Percentiles rank a stretch among this genome's conserved stretches.
Evolutionary conservation across 1,140 invertebrate species (phyloP).

Genomic region (Delia radicum): DNA sequence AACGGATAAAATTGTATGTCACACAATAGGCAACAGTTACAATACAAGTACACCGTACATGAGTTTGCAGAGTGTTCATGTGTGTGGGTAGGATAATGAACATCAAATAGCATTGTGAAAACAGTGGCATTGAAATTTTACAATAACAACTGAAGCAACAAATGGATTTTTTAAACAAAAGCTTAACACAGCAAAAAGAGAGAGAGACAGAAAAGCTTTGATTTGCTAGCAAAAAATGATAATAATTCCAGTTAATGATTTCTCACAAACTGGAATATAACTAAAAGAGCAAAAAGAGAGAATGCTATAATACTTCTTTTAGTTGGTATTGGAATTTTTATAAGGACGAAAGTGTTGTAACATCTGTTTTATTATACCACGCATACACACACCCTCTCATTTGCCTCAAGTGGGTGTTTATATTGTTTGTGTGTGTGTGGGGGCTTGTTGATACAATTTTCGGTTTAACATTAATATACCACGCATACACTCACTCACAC

Average conservation of each 20-base stretch:
- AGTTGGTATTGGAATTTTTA: neutral
- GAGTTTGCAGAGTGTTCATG: neutral
- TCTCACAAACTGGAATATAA: neutral
- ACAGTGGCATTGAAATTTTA: constrained; percentile 8
- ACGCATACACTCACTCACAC: neutral
- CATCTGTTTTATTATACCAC: neutral
- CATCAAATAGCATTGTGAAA: neutral
- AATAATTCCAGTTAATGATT: neutral
- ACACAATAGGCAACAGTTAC: constrained; percentile 8
- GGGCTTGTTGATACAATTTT: neutral
- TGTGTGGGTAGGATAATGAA: neutral
- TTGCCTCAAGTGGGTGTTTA: neutral
- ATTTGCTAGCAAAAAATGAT: neutral
- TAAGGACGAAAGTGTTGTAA: neutral
- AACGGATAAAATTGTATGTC: constrained; percentile 7
- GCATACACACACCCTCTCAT: neutral
- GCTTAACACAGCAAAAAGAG: too few relatives aligned
- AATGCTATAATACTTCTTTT: too few relatives aligned
- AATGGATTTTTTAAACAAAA: neutral
- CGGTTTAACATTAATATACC: neutral
- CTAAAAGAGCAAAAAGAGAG: neutral
- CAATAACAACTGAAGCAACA: constrained; percentile 24
- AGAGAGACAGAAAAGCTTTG: neutral
- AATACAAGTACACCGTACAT: neutral
- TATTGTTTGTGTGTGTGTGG: neutral